Evolutionary conservation across 2,888 invertebrate genomes (phyloP), one percentile per base, ranked within the genome.

Genomic region (Podabrus alpinus): DNA sequence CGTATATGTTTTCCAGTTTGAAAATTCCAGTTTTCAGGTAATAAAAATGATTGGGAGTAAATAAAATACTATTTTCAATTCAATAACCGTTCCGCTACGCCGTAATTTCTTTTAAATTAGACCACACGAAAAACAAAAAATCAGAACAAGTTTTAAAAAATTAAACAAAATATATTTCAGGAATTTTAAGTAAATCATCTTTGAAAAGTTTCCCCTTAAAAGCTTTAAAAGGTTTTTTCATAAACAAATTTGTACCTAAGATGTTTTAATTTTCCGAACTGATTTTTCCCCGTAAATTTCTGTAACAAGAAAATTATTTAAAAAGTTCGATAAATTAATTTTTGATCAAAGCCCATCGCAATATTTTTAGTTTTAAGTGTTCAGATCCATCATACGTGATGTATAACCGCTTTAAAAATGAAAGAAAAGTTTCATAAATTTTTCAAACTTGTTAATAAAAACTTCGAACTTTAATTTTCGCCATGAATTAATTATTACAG

Each of bases 21-120:
- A 64, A 64, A 21, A 64, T 64, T 64, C 62, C n/a, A 64, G 62
- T 19, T 64, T 64, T 64, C 21, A 19, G 62, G 62, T 64, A 64
- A 21, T 64, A 64, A 64, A 64, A 64, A 64, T 64, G 62, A 19
- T 19, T 64, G n/a, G 62, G 45, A n/a, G 45, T 45, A 45, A 45
- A 45, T 45, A 13, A 45, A 45, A 64, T 64, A 19, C 19, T 15
- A 17, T 64, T 21, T 64, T 13, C 19, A 3, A 64, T 64, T 64
- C 62, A 64, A 64, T 17, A 19, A 11, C 19, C 21, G 15, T 16
- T 60, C 9, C 24, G 24, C 7, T 9, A 3, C 4, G 4, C 21
- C 1, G 1, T 21, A 21, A 21, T 21, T 21, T 21, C 7, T 21
- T 21, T 21, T 21, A 21, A 21, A n/a, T n/a, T n/a, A n/a, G n/a